Percentiles rank a stretch among this genome's conserved stretches.
phyloP scores from a whole-genome alignment of 2,113 vertebrate species.

The Thamnaconus septentrionalis region DNA sequence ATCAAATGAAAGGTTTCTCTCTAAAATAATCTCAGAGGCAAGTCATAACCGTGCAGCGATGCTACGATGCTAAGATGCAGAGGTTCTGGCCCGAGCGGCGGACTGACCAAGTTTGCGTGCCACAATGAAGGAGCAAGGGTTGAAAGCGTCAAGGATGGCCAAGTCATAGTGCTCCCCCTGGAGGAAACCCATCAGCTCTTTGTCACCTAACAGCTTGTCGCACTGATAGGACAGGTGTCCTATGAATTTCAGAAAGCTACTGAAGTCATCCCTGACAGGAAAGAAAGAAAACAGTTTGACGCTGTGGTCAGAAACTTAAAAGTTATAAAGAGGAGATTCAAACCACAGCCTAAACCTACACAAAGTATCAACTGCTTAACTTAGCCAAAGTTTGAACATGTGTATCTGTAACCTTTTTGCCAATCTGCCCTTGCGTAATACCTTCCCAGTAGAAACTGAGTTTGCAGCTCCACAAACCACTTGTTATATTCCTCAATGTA shows the following conservation, averaged over 20 bases:
- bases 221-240: constrained; percentile 59
- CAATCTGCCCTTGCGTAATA: constrained; percentile 5
- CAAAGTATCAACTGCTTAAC: too few relatives aligned
- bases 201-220: constrained; percentile 54
- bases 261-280: constrained; percentile 52
- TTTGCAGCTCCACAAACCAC: constrained; percentile 47
- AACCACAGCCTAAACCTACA: too few relatives aligned
- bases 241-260: constrained; percentile 37
- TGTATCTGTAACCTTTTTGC: too few relatives aligned
- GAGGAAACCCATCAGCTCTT: constrained; percentile 53
- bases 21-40: too few relatives aligned
- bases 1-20: constrained; percentile 5
- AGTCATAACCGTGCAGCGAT: neutral
- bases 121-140: constrained; percentile 69
- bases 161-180: constrained; percentile 59
- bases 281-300: neutral
- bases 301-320: too few relatives aligned
- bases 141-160: constrained; percentile 60
- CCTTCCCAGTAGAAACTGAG: constrained; percentile 50
- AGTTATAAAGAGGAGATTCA: too few relatives aligned
- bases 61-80: neutral
- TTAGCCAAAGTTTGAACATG: too few relatives aligned
- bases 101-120: constrained; percentile 58
- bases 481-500: constrained; percentile 43
- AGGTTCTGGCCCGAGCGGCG: neutral